Evolutionary conservation across 2,113 vertebrate species (phyloP), one percentile per base, ranked within the genome.

Genomic region (Sinosuthora webbiana): DNA sequence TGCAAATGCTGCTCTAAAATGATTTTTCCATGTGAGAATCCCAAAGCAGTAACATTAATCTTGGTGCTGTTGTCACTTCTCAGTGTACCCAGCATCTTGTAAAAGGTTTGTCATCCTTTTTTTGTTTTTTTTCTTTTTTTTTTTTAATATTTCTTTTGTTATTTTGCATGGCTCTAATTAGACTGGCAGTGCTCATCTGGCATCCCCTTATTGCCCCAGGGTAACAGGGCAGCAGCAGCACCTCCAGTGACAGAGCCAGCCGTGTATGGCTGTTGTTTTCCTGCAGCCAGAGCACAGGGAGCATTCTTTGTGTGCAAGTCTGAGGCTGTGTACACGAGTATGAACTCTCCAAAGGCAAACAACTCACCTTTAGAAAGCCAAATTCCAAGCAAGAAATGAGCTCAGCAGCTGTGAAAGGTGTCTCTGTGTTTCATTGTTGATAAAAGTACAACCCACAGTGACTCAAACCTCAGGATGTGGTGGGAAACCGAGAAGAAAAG

Each of bases 261-360:
- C 3, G 47, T 15, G 35, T 37, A 15, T 0, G 5, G 62, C 49
- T 65, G 30, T 44, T 69, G 44, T 24, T 93, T 69, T 63, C 35
- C 78, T 49, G 9, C 50, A n/a, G 41, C 4, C 1, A 33, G 22
- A 60, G 84, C 45, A 59, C 86, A 77, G 1, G 94, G 63, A 88
- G 44, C 31, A 67, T 90, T 82, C 94, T 94, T 89, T 82, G 83
- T 77, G 79, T 87, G 92, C 52, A 78, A 53, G 86, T 62, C 65
- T 75, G 50, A 67, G 71, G 68, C 71, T 86, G 70, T 45, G 67
- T 45, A 76, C 53, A 57, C 14, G 25, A 81, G 82, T 1, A 1
- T 45, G 56, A 96, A 37, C 67, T 47, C 89, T 89, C 78, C 81
- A 90, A 92, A 96, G 90, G 73, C 83, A 95, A 97, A 86, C 89